phyloP scores from a whole-genome alignment of 1,140 invertebrate genomes.

The Oscheius sp. region DNA sequence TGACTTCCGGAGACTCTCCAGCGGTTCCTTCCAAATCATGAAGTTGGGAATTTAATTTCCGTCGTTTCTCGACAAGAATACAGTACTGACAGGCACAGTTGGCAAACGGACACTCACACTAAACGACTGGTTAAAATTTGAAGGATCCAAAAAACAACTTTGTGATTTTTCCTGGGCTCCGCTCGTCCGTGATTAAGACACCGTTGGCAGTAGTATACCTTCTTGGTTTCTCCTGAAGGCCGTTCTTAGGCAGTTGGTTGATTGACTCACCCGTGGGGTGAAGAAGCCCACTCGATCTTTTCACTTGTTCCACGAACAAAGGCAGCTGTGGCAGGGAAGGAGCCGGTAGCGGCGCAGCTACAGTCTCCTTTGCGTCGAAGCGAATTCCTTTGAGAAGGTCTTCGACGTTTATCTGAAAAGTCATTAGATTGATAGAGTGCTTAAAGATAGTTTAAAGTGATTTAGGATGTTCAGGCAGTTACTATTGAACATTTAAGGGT shows the following conservation, averaged over 20 bases:
- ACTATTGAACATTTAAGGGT: too few species aligned
- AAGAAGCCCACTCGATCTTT: too few species aligned
- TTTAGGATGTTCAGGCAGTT: too few species aligned
- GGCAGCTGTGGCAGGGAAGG: too few species aligned
- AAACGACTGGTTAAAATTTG: neutral
- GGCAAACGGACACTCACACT: slow-evolving; percentile 37
- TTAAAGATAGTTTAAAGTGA: too few species aligned
- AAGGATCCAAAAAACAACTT: slow-evolving; percentile 11
- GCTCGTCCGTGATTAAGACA: slow-evolving; percentile 48
- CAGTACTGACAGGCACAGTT: slow-evolving; percentile 50
- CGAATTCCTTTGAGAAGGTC: too few species aligned
- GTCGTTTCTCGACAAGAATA: slow-evolving; percentile 47
- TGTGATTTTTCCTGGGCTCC: slow-evolving; percentile 53
- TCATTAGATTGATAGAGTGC: too few species aligned
- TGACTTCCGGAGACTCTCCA: neutral
- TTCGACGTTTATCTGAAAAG: too few species aligned
- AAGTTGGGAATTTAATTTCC: slow-evolving; percentile 49
- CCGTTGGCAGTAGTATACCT: slow-evolving; percentile 52
- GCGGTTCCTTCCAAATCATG: slow-evolving; percentile 48
- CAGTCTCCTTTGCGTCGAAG: neutral
- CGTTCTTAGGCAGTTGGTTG: too few species aligned
- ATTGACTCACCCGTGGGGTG: neutral
- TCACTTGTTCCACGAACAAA: too few species aligned
- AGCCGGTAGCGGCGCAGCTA: neutral
- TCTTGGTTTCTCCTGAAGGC: slow-evolving; percentile 35